Evolutionary conservation across 2,113 vertebrate species (phyloP).

Genomic region (Eulacestoma nigropectus): DNA sequence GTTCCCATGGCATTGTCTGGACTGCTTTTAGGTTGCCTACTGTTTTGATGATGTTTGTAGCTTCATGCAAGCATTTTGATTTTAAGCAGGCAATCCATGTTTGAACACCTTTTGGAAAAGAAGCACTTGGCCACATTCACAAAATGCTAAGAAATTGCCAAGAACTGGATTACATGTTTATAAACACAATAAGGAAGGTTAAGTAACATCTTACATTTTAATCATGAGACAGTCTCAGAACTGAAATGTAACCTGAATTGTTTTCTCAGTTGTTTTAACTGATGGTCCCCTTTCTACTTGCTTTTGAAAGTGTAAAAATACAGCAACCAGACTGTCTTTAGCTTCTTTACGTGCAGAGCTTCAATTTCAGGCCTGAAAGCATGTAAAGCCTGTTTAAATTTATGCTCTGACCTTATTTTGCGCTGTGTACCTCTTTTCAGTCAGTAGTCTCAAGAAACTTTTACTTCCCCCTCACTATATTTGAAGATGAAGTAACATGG

Average conservation of each 20-base stretch:
- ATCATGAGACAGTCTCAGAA: background rate
- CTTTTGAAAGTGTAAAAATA: background rate
- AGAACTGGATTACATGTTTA: background rate
- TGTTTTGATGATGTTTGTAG: background rate
- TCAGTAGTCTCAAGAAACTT: background rate
- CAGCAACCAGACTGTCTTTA: background rate
- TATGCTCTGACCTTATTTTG: background rate
- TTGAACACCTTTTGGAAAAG: background rate
- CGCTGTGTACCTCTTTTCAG: background rate
- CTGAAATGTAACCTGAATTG: background rate
- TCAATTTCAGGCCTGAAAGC: background rate
- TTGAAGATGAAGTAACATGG: background rate
- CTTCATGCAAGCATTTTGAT: background rate
- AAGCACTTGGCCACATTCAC: background rate
- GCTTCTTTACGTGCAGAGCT: background rate
- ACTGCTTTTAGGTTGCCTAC: background rate
- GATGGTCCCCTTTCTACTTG: background rate
- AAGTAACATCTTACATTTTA: background rate
- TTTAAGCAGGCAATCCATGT: background rate
- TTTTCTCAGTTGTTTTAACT: background rate
- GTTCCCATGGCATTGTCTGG: background rate
- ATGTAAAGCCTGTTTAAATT: background rate
- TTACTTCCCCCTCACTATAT: background rate
- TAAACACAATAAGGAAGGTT: background rate
- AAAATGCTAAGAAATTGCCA: background rate